These are phyloP conservation scores for Machimus rusticus DNA, from an alignment of 2,888 invertebrate species.

Conservation along the genomic window DNA sequence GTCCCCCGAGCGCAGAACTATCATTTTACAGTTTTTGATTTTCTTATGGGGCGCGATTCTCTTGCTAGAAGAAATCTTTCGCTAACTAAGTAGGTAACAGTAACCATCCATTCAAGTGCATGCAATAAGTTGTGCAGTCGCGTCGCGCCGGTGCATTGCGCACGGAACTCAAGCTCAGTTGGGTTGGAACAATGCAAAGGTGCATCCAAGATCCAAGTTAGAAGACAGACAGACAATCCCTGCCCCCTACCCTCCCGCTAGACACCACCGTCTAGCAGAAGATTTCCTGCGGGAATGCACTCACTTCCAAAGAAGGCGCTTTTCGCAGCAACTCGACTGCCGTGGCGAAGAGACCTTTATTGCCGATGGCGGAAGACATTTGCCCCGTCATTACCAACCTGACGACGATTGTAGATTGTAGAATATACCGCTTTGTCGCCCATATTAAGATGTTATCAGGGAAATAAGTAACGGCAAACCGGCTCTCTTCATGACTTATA, in stretches of 20 bases:
- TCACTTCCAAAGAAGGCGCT: background rate
- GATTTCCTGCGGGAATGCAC: background rate
- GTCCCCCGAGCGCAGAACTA: background rate
- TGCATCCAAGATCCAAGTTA: background rate
- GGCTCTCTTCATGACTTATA: constrained; percentile 4
- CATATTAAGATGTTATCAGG: constrained; percentile 17
- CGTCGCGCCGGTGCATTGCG: background rate
- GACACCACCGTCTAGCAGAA: background rate
- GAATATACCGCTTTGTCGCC: constrained; percentile 2
- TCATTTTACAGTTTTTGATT: background rate
- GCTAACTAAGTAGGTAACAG: background rate
- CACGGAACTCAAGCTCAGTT: background rate
- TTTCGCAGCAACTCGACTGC: background rate
- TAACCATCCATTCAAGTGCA: background rate
- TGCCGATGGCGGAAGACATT: background rate
- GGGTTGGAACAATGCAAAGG: background rate
- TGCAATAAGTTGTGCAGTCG: background rate
- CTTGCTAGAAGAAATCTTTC: background rate
- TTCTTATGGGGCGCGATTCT: background rate
- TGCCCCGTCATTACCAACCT: background rate
- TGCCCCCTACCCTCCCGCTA: background rate
- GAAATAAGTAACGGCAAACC: background rate
- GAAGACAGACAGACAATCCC: background rate
- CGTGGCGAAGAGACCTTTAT: background rate
- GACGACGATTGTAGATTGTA: background rate